Evolutionary conservation across 2,797 vertebrate species (phyloP).

Genomic region (Sarcophilus harrisii): DNA sequence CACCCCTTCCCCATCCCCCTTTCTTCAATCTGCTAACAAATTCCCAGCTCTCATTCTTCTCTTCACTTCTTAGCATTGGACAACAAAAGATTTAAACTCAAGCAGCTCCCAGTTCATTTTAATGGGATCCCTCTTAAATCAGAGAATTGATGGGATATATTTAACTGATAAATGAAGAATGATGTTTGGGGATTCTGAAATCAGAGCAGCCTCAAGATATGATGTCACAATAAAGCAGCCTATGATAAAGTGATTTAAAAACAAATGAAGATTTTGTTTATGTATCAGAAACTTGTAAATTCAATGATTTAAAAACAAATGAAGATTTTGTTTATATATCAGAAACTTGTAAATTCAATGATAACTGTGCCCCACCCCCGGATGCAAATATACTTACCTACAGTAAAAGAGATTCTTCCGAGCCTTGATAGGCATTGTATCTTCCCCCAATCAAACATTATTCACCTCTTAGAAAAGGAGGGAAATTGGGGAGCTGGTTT

Average conservation of each 20-base stretch:
- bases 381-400: constrained; percentile 17
- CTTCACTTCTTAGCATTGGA: background rate
- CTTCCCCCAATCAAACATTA: background rate
- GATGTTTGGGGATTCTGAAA: constrained; percentile 29
- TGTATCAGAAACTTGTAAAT: constrained; percentile 13
- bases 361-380: background rate
- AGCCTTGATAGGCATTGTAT: background rate
- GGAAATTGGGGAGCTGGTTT: constrained; percentile 35
- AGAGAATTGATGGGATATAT: constrained; percentile 46
- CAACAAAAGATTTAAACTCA: constrained; percentile 68
- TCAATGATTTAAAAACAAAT: constrained; percentile 17
- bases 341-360: background rate
- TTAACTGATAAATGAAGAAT: constrained; percentile 56
- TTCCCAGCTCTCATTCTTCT: background rate
- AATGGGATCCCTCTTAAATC: constrained; percentile 47
- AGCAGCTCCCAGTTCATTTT: constrained; percentile 49
- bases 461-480: background rate
- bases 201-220: constrained; percentile 25
- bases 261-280: background rate
- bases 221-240: constrained; percentile 33
- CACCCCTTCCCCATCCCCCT: constrained; percentile 13
- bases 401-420: constrained; percentile 39
- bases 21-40: constrained; percentile 34
- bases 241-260: constrained; percentile 15
- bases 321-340: constrained; percentile 8